These are phyloP conservation scores for Calliphora vicina DNA, from an alignment of 1,140 invertebrate genomes.

Conservation along the genomic window DNA sequence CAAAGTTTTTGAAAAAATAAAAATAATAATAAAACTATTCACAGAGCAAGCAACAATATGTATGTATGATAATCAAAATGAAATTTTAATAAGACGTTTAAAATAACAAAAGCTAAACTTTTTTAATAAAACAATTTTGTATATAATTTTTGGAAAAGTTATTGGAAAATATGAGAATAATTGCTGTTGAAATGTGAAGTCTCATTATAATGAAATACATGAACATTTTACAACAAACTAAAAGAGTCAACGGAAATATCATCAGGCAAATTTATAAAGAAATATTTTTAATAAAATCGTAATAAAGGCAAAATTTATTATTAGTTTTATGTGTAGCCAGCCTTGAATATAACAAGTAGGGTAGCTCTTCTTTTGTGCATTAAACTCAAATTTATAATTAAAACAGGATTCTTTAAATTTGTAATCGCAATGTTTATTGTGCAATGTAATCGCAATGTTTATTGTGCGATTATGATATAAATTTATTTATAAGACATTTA, in stretches of 20 bases:
- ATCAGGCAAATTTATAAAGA: background rate
- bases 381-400: no score
- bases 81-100: background rate
- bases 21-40: no score
- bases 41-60: background rate
- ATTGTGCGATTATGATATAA: no score
- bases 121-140: background rate
- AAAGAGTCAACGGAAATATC: background rate
- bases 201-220: background rate
- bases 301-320: no score
- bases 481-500: no score
- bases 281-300: background rate
- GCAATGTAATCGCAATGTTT: no score
- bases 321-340: no score
- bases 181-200: background rate
- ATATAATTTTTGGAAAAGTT: background rate
- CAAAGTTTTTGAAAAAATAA: background rate
- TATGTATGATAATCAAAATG: background rate
- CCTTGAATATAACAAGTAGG: no score
- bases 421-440: no score
- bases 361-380: no score
- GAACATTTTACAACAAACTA: background rate
- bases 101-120: background rate
- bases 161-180: background rate
- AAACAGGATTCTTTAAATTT: no score